phyloP scores from a whole-genome alignment of 1,140 invertebrate genomes.

The Pissodes strobi region DNA sequence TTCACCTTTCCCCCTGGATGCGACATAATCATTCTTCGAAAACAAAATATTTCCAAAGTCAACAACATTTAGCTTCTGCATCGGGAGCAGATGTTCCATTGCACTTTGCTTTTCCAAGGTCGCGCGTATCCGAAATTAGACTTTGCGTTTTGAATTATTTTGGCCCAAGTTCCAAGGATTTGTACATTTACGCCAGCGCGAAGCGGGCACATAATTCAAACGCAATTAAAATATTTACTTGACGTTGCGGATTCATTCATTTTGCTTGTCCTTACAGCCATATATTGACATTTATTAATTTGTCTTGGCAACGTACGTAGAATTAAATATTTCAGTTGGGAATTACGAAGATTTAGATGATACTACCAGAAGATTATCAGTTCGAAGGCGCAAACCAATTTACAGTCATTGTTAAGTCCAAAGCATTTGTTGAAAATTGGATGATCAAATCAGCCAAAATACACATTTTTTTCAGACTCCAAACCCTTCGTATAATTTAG shows the following conservation, averaged over 20 bases:
- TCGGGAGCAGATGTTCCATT: slow-evolving; percentile 19
- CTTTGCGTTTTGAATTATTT: slow-evolving; percentile 22
- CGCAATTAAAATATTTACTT: slow-evolving; percentile 27
- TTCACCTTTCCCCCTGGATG: too few species aligned
- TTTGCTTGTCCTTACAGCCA: not conserved
- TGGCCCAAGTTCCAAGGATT: slow-evolving; percentile 26
- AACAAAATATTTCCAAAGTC: not conserved
- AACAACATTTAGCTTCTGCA: not conserved
- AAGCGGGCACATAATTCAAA: slow-evolving; percentile 15
- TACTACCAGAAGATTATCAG: too few species aligned
- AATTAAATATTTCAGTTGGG: too few species aligned
- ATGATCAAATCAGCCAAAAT: too few species aligned
- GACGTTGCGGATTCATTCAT: slow-evolving; percentile 13
- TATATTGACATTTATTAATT: slow-evolving; percentile 15
- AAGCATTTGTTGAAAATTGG: too few species aligned
- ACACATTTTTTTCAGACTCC: too few species aligned
- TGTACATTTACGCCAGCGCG: slow-evolving; percentile 17
- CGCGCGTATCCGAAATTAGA: not conserved
- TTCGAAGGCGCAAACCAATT: too few species aligned
- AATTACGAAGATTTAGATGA: too few species aligned
- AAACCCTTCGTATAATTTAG: too few species aligned
- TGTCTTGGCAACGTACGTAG: not conserved
- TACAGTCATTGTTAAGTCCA: too few species aligned
- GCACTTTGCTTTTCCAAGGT: slow-evolving; percentile 20
- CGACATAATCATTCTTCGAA: not conserved